Evolutionary conservation across 2,888 invertebrate genomes (phyloP), one percentile per base, ranked within the genome.

Genomic region (Tupiocoris notatus): DNA sequence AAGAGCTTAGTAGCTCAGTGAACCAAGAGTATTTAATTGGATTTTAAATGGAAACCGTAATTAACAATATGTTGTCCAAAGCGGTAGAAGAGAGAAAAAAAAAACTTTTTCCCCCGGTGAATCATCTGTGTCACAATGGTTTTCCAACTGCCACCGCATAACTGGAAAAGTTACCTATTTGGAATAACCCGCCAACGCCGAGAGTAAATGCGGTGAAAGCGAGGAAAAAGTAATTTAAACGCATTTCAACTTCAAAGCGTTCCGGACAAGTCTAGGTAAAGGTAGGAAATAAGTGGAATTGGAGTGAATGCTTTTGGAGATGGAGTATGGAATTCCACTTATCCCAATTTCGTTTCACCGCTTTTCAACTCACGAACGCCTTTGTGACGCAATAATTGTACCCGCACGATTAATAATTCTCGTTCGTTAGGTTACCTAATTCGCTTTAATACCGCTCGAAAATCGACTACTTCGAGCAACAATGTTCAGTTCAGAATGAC

Each of bases 21-120:
- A 73, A 73, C 73, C 63, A 62, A 62, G 57, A 62, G 58, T 73
- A 73, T 73, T 73, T 73, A 73, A 73, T 73, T 73, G 73, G 73
- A 73, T 73, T 73, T 73, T 62, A 73, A 73, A 73, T 73, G 58
- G 25, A 73, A 62, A 73, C 20, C 22, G 73, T 73, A 73, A 73
- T 73, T 73, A 73, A 73, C 73, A 73, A 73, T 73, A 63, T 73
- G 73, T 73, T 73, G 25, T 62, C 73, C 39, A 21, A 23, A 20
- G 20, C 24, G 54, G 57, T 56, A n/a, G n/a, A n/a, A n/a, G n/a
- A n/a, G n/a, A n/a, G 39, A 22, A 54, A 22, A 24, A 12, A 54
- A 23, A 70, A 21, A 18, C 25, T 59, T 70, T 70, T 70, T 70
- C 39, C 3, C 39, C 12, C 39, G 6, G 70, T 70, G 70, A 70